A percentile compares a stretch with the other conserved stretches of the same genome.
These are phyloP conservation scores for Clangula hyemalis DNA, from an alignment of 2,797 vertebrate species.

Conservation along the genomic window DNA sequence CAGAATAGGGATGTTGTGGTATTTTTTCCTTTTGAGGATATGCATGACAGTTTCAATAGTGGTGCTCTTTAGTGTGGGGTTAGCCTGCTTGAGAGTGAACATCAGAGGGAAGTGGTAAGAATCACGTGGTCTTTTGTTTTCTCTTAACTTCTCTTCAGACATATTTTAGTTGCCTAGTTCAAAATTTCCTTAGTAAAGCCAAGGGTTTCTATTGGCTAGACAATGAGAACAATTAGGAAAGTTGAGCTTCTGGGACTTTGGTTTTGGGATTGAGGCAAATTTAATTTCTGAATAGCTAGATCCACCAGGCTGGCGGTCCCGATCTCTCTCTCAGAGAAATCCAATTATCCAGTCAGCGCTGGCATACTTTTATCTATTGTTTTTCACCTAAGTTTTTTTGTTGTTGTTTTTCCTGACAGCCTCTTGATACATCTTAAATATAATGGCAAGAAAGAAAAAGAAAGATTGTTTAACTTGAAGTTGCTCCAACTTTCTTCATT, in stretches of 20 bases:
- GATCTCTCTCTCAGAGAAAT: background rate
- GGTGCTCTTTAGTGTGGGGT: background rate
- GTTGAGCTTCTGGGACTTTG: background rate
- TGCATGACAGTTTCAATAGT: background rate
- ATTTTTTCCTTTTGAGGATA: background rate
- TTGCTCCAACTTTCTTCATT: background rate
- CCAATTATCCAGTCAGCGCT: background rate
- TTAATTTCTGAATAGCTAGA: background rate
- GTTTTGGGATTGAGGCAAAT: background rate
- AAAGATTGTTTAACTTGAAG: background rate
- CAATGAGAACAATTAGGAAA: background rate
- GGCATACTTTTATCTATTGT: background rate
- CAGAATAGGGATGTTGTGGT: background rate
- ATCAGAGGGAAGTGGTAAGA: background rate
- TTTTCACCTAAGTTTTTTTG: background rate
- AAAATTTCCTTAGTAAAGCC: background rate
- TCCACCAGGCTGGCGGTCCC: background rate
- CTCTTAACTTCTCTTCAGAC: background rate
- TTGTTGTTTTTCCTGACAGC: background rate
- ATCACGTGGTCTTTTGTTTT: background rate
- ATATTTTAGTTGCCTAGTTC: background rate
- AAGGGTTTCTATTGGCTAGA: background rate
- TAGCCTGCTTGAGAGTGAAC: background rate
- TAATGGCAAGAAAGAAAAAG: too few species aligned
- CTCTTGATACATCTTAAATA: background rate